Evolutionary conservation across 2,797 vertebrate genomes (phyloP).

Genomic region (Sebastes taczanowskii): DNA sequence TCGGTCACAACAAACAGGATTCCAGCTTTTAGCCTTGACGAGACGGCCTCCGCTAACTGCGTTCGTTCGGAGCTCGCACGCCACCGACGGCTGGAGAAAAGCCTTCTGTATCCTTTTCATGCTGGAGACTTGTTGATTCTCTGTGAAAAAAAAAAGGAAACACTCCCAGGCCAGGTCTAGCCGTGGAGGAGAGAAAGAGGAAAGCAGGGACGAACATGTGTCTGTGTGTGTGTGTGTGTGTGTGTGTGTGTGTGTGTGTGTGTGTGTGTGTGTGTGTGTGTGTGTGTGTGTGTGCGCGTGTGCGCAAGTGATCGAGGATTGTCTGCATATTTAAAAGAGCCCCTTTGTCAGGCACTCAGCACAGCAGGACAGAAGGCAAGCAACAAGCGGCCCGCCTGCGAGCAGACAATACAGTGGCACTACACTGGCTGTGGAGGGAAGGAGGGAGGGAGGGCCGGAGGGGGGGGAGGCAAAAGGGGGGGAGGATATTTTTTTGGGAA

Average conservation of each 20-base stretch:
- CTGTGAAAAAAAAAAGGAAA: conserved; percentile 62
- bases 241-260: conserved; percentile 26
- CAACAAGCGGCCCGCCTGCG: conserved; percentile 81
- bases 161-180: conserved; percentile 60
- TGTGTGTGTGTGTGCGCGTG: conserved; percentile 21
- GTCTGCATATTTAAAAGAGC: conserved; percentile 84
- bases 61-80: conserved; percentile 22
- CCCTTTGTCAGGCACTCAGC: conserved; percentile 75
- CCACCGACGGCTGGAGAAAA: conserved; percentile 27
- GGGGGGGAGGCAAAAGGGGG: background rate
- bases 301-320: conserved; percentile 67
- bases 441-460: background rate
- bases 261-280: background rate
- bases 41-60: background rate
- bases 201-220: conserved; percentile 31
- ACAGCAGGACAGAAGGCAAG: conserved; percentile 84
- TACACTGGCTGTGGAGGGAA: conserved; percentile 58
- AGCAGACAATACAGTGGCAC: conserved; percentile 85
- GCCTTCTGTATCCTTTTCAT: conserved; percentile 60
- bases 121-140: conserved; percentile 74
- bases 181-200: conserved; percentile 51
- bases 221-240: background rate
- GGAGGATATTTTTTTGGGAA: conserved; percentile 21
- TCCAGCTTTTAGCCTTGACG: conserved; percentile 50
- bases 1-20: conserved; percentile 35